A percentile compares a stretch with the other conserved stretches of the same genome.
Conservation (phyloP, 1,140 invertebrate species). For the Caenorhabditis remanei region DNA sequence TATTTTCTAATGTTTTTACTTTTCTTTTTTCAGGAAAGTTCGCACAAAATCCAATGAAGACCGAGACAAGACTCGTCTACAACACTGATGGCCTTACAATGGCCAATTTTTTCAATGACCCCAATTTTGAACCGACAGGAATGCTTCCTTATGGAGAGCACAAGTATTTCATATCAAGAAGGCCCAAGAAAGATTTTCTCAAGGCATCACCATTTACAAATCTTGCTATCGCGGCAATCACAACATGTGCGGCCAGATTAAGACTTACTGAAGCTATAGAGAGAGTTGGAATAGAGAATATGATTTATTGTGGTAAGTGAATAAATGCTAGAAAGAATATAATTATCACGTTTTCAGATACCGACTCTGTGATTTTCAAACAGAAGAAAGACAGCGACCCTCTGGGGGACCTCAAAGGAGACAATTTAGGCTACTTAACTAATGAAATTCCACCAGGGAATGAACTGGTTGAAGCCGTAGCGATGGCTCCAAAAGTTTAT, state of each 20-base stretch:
- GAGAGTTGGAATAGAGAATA: neutral
- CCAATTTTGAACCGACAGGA: neutral
- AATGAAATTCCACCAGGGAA: neutral
- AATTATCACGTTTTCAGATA: neutral
- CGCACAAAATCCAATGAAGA: neutral
- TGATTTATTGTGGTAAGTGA: slow-evolving; percentile 4
- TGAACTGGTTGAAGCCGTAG: neutral
- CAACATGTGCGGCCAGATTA: neutral
- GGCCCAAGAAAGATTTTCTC: neutral
- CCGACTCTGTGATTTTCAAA: neutral
- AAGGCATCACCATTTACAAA: neutral
- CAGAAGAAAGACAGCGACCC: neutral
- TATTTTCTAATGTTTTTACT: neutral
- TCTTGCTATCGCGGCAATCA: neutral
- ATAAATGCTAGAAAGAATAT: neutral
- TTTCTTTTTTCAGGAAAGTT: neutral
- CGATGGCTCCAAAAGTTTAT: neutral
- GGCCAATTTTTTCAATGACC: neutral
- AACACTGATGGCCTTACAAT: neutral
- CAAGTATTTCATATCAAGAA: neutral
- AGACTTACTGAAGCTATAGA: neutral
- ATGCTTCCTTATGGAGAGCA: neutral
- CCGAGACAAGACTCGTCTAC: neutral
- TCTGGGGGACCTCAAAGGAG: neutral
- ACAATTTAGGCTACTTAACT: neutral